phyloP scores from a whole-genome alignment of 2,888 invertebrate genomes.

The Ptilodon capucinus region DNA sequence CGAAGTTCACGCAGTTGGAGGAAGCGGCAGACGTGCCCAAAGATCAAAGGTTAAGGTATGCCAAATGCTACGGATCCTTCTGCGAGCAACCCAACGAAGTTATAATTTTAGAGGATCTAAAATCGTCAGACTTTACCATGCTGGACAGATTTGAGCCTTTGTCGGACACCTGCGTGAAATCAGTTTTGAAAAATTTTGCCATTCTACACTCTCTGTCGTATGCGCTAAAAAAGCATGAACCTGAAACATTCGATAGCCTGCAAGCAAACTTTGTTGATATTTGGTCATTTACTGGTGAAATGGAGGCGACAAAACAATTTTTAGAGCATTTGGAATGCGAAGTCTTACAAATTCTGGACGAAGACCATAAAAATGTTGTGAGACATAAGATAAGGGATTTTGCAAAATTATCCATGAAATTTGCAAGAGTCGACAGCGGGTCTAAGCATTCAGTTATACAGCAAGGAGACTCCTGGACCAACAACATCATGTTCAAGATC shows the following conservation, averaged over 20 bases:
- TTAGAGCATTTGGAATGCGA: slow-evolving; percentile 20
- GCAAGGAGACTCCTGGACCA: slow-evolving; percentile 58
- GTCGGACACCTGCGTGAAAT: slow-evolving; percentile 35
- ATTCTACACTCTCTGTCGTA: slow-evolving; percentile 52
- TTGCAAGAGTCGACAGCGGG: slow-evolving; percentile 18
- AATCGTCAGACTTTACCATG: slow-evolving; percentile 35
- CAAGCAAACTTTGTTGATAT: slow-evolving; percentile 29
- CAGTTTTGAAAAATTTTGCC: slow-evolving; percentile 47
- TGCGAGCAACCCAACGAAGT: slow-evolving; percentile 43
- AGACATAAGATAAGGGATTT: slow-evolving; percentile 19
- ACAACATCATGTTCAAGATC: slow-evolving; percentile 49
- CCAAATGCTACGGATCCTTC: slow-evolving; percentile 44
- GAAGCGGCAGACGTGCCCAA: slow-evolving; percentile 37
- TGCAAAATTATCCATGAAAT: slow-evolving; percentile 5
- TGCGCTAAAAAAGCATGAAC: slow-evolving; percentile 43
- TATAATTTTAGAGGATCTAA: slow-evolving; percentile 53
- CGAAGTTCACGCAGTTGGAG: slow-evolving; percentile 44
- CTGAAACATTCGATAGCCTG: slow-evolving; percentile 29
- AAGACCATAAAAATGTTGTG: slow-evolving; percentile 30
- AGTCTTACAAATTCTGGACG: slow-evolving; percentile 25
- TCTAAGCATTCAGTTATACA: slow-evolving; percentile 41
- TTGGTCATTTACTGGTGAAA: slow-evolving; percentile 4
- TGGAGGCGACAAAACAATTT: not conserved
- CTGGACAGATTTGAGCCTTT: slow-evolving; percentile 43
- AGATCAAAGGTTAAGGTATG: slow-evolving; percentile 37